phyloP scores from a whole-genome alignment of 2,888 invertebrate species.

The Epinotia ramella region DNA sequence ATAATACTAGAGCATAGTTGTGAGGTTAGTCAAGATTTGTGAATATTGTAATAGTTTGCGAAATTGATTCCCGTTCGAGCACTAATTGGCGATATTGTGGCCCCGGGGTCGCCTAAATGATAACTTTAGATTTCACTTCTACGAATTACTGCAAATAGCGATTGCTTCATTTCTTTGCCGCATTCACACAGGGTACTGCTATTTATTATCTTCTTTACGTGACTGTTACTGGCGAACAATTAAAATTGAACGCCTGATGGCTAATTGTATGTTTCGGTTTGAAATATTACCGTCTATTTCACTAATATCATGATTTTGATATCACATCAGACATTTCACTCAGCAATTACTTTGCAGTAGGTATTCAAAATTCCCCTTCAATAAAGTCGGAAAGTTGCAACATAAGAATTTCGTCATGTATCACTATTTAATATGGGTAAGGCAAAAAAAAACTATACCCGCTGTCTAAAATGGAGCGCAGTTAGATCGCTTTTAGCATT shows the following conservation, averaged over 20 bases:
- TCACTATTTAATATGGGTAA: no score
- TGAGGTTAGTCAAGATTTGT: not conserved
- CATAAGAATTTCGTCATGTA: no score
- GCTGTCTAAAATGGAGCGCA: no score
- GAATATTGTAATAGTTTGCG: slow-evolving; percentile 7
- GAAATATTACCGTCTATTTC: not conserved
- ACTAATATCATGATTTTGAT: not conserved
- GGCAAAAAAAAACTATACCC: no score
- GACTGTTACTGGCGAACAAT: not conserved
- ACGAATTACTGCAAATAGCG: slow-evolving; percentile 31
- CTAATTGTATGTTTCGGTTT: not conserved
- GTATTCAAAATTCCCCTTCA: no score
- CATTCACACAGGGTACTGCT: not conserved
- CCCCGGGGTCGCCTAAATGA: slow-evolving; percentile 13
- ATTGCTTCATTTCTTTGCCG: slow-evolving; percentile 22
- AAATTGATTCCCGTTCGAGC: slow-evolving; percentile 38
- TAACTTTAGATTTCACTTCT: slow-evolving; percentile 33
- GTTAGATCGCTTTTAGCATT: no score
- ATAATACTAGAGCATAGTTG: not conserved
- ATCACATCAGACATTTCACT: not conserved
- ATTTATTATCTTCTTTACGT: not conserved
- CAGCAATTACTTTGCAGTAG: not conserved
- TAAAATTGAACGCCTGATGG: not conserved
- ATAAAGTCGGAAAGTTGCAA: no score
- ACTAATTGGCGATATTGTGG: slow-evolving; percentile 30